Base-by-base conservation (phyloP, 2,888 invertebrate genomes). In the Strigamia transsilvanica region DNA sequence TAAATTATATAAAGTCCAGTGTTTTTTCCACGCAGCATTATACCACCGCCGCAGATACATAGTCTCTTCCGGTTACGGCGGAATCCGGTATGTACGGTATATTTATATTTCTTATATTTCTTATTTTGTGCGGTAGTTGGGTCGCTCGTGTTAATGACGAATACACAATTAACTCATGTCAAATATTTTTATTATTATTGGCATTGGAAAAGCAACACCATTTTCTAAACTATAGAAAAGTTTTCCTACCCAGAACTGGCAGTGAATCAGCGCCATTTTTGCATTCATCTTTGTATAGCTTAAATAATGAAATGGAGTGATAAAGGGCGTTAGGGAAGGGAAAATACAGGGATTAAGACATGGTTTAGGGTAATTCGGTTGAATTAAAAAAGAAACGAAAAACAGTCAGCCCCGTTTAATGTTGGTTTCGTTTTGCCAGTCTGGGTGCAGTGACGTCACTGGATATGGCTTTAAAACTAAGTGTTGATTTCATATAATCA, bases 121-220 rank as follows among this genome's bases (percentile, higher is more conserved):
- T 10, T 38, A 38, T 6, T 38, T 38, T 38, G 38, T 38, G 6
- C 38, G 38, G 6, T 73, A 23, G 3, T 73, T 2, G 1, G 61
- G 10, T 18, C 32, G 73, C n/a, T 15, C 5, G 56, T 73, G 73
- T 73, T 15, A 73, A 73, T 27, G 23, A 27, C 2, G 3, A 73
- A 2, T 10, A 73, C 27, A 73, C 12, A 18, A 56, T 15, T 38
- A 73, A 6, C 13, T 73, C 73, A 73, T 73, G 73, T 73, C 73
- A 73, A 73, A 73, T 73, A 73, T 73, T 73, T 51, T 73, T 73
- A 73, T 73, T 73, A 73, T 23, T 73, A 32, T 23, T 73, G 73
- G 73, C 73, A 73, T 73, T 73, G 73, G 73, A 73, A 73, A 73
- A 73, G 73, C 73, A 73, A 73, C 73, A 73, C 73, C 73, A 73